A percentile compares a stretch with the other conserved stretches of the same genome.
phyloP scores from a whole-genome alignment of 2,797 vertebrate species.

The Halcyon leucocephala region DNA sequence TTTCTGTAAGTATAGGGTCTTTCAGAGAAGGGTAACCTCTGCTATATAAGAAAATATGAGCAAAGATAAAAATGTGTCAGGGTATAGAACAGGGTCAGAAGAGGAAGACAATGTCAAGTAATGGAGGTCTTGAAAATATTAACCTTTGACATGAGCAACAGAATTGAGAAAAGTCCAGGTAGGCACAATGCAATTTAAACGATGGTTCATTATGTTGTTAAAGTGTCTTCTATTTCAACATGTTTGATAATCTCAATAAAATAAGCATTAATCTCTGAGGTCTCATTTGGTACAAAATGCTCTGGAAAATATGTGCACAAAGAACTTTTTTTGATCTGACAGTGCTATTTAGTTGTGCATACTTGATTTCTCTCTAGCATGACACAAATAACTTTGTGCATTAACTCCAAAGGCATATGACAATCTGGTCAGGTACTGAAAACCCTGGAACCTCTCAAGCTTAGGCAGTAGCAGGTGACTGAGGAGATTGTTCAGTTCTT shows the following conservation, averaged over 20 bases:
- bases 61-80: background rate
- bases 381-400: constrained; percentile 8
- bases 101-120: background rate
- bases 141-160: background rate
- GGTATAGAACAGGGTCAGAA: background rate
- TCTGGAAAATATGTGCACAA: constrained; percentile 30
- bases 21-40: background rate
- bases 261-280: constrained; percentile 32
- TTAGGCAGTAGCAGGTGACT: background rate
- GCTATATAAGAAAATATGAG: background rate
- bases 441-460: background rate
- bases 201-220: background rate
- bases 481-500: background rate
- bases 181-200: background rate
- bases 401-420: background rate
- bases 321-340: constrained; percentile 54
- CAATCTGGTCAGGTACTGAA: background rate
- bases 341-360: background rate
- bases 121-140: background rate
- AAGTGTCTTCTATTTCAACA: background rate
- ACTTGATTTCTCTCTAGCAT: constrained; percentile 40
- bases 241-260: constrained; percentile 10
- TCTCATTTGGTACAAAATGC: constrained; percentile 36
- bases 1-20: background rate
- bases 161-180: background rate